A percentile compares a stretch with the other conserved stretches of the same genome.
Evolutionary conservation across 2,113 vertebrate species (phyloP).

Genomic region (Centropus unirufus): DNA sequence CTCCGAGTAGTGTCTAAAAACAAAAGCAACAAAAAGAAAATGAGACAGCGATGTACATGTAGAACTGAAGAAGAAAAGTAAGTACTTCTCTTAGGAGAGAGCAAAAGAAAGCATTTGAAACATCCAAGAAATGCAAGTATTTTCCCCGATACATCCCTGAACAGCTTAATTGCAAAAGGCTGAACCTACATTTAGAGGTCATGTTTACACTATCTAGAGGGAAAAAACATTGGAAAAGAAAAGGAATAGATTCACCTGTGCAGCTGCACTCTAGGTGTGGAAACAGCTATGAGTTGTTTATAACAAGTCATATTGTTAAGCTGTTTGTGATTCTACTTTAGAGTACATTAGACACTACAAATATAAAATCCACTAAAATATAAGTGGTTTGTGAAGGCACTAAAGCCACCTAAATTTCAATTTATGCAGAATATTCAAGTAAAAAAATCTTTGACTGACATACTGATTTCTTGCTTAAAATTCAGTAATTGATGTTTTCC

Average conservation of each 20-base stretch:
- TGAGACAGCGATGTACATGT: accelerated
- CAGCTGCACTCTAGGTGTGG: not conserved
- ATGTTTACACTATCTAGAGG: not conserved
- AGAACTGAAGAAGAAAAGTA: not conserved
- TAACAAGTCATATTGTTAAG: not conserved
- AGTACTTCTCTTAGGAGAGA: not conserved
- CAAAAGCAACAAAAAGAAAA: not conserved
- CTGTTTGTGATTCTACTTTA: not conserved
- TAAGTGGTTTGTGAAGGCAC: not conserved
- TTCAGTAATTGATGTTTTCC: not conserved
- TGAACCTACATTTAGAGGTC: not conserved
- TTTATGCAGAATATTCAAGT: not conserved
- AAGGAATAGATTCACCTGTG: not conserved
- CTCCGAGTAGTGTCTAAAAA: conserved; percentile 90
- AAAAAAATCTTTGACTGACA: not conserved
- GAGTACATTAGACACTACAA: not conserved
- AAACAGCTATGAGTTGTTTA: not conserved
- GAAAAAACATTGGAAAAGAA: not conserved
- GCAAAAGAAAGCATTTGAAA: not conserved
- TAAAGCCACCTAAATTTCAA: not conserved
- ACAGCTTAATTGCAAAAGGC: not conserved
- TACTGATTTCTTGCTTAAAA: not conserved
- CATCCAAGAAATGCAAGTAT: not conserved
- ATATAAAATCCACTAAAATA: not conserved
- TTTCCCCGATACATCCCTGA: not conserved